Evolutionary conservation across 1,140 invertebrate species (phyloP).

Genomic region (Achatina immaculata): DNA sequence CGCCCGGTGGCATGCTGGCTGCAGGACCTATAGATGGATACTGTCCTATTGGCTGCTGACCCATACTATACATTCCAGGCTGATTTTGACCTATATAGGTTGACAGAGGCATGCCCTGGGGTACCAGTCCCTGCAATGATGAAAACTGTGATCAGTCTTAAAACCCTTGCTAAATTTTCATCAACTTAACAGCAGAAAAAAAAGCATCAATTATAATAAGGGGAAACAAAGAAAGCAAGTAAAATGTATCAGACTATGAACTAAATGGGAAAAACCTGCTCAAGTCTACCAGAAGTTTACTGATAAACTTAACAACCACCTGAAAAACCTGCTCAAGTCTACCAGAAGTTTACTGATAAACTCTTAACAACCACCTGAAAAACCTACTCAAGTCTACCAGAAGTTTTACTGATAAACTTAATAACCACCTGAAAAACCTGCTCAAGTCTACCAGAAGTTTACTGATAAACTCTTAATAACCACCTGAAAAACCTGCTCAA

Average conservation of each 20-base stretch:
- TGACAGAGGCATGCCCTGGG: slow-evolving; percentile 33
- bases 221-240: not conserved
- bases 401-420: too few relatives aligned
- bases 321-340: not conserved
- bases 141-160: not conserved
- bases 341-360: not conserved
- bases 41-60: slow-evolving; percentile 37
- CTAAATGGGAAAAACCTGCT: not conserved
- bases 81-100: slow-evolving; percentile 42
- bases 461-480: slow-evolving; percentile 1
- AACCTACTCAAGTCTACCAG: not conserved
- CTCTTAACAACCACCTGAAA: slow-evolving; percentile 25
- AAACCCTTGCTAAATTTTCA: not conserved
- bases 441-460: not conserved
- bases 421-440: not conserved
- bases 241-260: not conserved
- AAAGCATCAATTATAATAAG: not conserved
- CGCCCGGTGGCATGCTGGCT: slow-evolving; percentile 32
- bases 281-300: not conserved
- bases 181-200: not conserved
- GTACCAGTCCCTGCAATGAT: slow-evolving; percentile 2
- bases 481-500: slow-evolving; percentile 1
- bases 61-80: slow-evolving; percentile 41
- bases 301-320: slow-evolving; percentile 14
- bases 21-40: slow-evolving; percentile 27